These are phyloP conservation scores for Zophobas atratus DNA, from an alignment of 1,140 invertebrate genomes.

Conservation along the genomic window DNA sequence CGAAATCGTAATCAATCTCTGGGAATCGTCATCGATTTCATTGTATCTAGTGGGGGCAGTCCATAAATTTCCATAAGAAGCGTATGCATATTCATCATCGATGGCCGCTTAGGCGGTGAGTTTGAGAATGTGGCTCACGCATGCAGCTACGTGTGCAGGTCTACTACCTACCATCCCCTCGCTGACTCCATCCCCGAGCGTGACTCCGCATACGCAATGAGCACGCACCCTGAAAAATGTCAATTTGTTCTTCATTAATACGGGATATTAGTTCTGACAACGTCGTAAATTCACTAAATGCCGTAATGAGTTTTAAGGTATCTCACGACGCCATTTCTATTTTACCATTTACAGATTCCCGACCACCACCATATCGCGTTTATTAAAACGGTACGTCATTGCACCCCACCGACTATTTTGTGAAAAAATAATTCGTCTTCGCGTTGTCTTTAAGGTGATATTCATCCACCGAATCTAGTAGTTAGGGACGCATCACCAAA, in stretches of 20 bases:
- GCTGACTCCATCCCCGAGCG: slow-evolving; percentile 48
- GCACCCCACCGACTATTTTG: too few species aligned
- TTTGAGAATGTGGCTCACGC: slow-evolving; percentile 58
- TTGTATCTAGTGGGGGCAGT: slow-evolving; percentile 19
- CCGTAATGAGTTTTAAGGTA: slow-evolving; percentile 45
- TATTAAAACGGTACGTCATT: too few species aligned
- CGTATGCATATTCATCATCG: slow-evolving; percentile 47
- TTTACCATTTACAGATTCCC: not conserved
- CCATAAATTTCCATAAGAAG: slow-evolving; percentile 31
- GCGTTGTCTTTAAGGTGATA: too few species aligned
- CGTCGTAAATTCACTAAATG: slow-evolving; percentile 51
- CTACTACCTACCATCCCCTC: slow-evolving; percentile 39
- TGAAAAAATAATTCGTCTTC: too few species aligned
- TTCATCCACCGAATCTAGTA: too few species aligned
- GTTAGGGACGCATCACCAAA: too few species aligned
- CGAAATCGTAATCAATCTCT: slow-evolving; percentile 29
- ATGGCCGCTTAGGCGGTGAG: slow-evolving; percentile 46
- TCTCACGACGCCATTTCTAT: slow-evolving; percentile 16
- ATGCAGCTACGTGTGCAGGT: slow-evolving; percentile 54
- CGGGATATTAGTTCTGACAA: slow-evolving; percentile 57
- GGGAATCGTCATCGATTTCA: slow-evolving; percentile 10
- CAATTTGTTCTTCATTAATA: slow-evolving; percentile 61
- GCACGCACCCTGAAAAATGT: slow-evolving; percentile 61
- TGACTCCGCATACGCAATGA: slow-evolving; percentile 59
- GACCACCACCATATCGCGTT: not conserved